Evolutionary conservation across 1,140 invertebrate species (phyloP).

Genomic region (Lepidurus apus): DNA sequence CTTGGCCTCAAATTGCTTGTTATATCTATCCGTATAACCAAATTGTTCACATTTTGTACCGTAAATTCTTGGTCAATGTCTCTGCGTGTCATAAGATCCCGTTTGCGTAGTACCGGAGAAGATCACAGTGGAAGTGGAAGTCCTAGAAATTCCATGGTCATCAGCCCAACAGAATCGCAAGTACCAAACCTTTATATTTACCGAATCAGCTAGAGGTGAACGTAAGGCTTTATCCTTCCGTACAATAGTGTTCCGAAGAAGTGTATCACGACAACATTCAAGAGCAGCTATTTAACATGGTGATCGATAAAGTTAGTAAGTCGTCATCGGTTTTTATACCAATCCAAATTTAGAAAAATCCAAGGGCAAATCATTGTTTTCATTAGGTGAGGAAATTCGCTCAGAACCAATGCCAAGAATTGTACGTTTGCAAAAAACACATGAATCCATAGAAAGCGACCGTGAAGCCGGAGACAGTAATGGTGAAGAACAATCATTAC

Average conservation of each 20-base stretch:
- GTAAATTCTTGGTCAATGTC: neutral
- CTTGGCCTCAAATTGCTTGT: neutral
- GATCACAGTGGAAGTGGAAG: neutral
- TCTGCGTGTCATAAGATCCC: neutral
- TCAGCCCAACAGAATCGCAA: neutral
- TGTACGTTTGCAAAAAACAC: neutral
- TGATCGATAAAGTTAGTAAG: neutral
- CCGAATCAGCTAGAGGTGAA: neutral
- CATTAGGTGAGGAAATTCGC: neutral
- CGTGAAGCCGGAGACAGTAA: neutral
- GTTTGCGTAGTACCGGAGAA: neutral
- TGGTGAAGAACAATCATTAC: neutral
- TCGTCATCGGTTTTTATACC: neutral
- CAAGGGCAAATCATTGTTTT: neutral
- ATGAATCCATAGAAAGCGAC: neutral
- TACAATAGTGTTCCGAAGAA: neutral
- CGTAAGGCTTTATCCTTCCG: neutral
- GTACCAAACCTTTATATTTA: neutral
- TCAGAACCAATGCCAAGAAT: neutral
- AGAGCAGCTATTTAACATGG: neutral
- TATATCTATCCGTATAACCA: neutral
- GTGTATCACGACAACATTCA: neutral
- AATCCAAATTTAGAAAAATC: neutral
- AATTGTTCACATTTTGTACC: neutral
- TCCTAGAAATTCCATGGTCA: neutral